These are phyloP conservation scores for Urocolius indicus DNA, from an alignment of 2,113 vertebrate genomes.

Conservation along the genomic window DNA sequence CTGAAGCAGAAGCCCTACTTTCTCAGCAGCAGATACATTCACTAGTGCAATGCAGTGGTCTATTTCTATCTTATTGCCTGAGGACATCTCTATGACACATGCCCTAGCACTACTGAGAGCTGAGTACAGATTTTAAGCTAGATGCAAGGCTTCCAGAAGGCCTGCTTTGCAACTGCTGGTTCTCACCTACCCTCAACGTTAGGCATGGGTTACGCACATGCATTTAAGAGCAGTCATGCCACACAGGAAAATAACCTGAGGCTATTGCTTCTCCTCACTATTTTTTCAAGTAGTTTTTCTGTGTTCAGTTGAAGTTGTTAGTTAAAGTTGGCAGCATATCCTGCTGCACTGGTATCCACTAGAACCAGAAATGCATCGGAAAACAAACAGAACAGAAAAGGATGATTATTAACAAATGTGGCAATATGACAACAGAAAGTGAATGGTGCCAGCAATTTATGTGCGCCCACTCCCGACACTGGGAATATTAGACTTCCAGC, in stretches of 20 bases:
- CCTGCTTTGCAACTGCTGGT: not conserved
- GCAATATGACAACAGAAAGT: constrained; percentile 58
- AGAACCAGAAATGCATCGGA: constrained; percentile 40
- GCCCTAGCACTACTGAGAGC: not conserved
- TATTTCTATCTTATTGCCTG: constrained; percentile 38
- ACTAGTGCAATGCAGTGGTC: constrained; percentile 41
- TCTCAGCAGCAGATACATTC: not conserved
- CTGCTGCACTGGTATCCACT: constrained; percentile 7
- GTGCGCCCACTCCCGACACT: constrained; percentile 54
- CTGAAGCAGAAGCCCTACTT: constrained; percentile 25
- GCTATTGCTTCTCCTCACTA: not conserved
- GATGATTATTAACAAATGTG: constrained; percentile 49
- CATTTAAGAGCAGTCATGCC: not conserved
- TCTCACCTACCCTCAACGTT: not conserved
- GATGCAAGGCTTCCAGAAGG: not conserved
- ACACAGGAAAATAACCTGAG: not conserved
- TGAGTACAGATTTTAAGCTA: not conserved
- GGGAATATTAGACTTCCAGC: constrained; percentile 60
- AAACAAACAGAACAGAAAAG: constrained; percentile 23
- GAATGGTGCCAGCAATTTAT: constrained; percentile 62
- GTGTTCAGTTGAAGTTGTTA: constrained; percentile 49
- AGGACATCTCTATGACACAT: constrained; percentile 26
- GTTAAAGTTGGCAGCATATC: constrained; percentile 8
- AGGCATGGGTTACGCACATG: not conserved
- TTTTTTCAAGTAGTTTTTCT: constrained; percentile 52